These are phyloP conservation scores for Neuroterus valhalla DNA, from an alignment of 1,140 invertebrate genomes.

Conservation along the genomic window DNA sequence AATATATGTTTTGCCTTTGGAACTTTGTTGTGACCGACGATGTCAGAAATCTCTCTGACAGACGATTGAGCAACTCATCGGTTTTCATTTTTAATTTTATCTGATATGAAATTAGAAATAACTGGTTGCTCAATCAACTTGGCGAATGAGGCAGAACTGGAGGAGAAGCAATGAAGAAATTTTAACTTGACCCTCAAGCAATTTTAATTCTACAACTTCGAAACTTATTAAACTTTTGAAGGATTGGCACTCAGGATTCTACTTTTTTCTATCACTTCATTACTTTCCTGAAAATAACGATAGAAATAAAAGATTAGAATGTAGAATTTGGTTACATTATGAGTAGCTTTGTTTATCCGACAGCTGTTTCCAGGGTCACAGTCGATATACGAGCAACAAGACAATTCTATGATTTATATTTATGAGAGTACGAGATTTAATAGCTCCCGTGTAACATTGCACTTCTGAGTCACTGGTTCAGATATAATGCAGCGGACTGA, in stretches of 20 bases:
- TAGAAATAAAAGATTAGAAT: too few relatives aligned
- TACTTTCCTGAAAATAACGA: too few relatives aligned
- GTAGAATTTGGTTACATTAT: constrained; percentile 37
- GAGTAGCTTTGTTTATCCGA: constrained; percentile 38
- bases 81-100: neutral
- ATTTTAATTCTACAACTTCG: too few relatives aligned
- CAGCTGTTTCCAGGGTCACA: constrained; percentile 40
- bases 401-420: constrained; percentile 58
- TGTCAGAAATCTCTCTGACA: neutral
- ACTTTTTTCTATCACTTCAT: too few relatives aligned
- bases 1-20: neutral
- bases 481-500: constrained; percentile 26
- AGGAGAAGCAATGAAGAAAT: too few relatives aligned
- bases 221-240: too few relatives aligned
- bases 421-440: constrained; percentile 56
- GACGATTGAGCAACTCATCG: neutral
- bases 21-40: neutral
- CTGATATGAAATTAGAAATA: too few relatives aligned
- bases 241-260: too few relatives aligned
- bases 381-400: constrained; percentile 39
- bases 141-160: too few relatives aligned
- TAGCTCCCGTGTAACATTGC: constrained; percentile 49
- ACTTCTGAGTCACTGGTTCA: constrained; percentile 39
- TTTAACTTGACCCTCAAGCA: too few relatives aligned
- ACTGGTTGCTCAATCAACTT: too few relatives aligned